These are phyloP conservation scores for Mellilla xanthometata DNA, from an alignment of 2,888 invertebrate species.

Conservation along the genomic window DNA sequence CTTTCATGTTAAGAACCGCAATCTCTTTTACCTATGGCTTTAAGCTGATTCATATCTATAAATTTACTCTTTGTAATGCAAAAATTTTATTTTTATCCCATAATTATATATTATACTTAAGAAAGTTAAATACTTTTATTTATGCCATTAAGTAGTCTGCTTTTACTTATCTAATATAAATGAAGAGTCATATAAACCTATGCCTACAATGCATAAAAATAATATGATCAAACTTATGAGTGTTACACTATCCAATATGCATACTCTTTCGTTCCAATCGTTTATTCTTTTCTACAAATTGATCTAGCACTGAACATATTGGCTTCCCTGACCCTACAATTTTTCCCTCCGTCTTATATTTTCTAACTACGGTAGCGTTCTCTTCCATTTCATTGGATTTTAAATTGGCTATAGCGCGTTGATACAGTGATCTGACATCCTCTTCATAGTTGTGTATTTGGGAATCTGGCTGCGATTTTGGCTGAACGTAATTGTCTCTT, in stretches of 20 bases:
- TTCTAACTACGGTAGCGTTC: slow-evolving; percentile 34
- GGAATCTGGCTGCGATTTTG: slow-evolving; percentile 40
- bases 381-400: slow-evolving; percentile 47
- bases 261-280: slow-evolving; percentile 41
- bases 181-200: too few species aligned
- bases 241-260: slow-evolving; percentile 13
- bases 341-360: slow-evolving; percentile 53
- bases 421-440: slow-evolving; percentile 49
- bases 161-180: too few species aligned
- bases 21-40: too few species aligned
- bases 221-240: too few species aligned
- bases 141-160: too few species aligned
- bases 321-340: slow-evolving; percentile 55
- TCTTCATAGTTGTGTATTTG: slow-evolving; percentile 54
- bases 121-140: too few species aligned
- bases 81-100: too few species aligned
- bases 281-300: slow-evolving; percentile 53
- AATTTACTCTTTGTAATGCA: too few species aligned
- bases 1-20: too few species aligned
- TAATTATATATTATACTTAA: too few species aligned
- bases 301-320: slow-evolving; percentile 56
- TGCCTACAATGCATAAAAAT: too few species aligned
- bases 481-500: slow-evolving; percentile 57
- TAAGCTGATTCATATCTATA: too few species aligned
- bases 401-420: slow-evolving; percentile 42